phyloP scores from a whole-genome alignment of 1,140 invertebrate genomes.

The Paraescarpia echinospica region DNA sequence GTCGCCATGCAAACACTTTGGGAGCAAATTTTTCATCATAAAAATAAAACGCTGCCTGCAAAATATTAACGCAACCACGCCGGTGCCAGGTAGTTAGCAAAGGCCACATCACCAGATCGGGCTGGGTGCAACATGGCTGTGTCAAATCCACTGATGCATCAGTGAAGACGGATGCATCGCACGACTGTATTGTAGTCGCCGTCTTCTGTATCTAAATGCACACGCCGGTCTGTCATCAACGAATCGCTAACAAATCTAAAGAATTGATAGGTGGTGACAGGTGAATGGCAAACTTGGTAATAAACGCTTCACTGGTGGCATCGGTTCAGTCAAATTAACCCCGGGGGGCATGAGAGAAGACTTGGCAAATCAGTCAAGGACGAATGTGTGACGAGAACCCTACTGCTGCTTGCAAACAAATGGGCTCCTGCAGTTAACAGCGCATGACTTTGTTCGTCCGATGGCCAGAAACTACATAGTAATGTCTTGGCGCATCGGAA shows the following conservation, averaged over 20 bases:
- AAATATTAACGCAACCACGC: neutral
- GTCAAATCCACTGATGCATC: neutral
- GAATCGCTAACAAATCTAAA: neutral
- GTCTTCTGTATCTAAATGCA: neutral
- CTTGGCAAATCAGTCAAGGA: neutral
- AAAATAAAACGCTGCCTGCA: constrained; percentile 5
- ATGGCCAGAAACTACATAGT: neutral
- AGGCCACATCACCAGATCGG: neutral
- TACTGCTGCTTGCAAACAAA: neutral
- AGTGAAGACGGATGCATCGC: neutral
- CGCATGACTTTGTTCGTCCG: neutral
- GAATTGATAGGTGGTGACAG: neutral
- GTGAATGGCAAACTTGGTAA: neutral
- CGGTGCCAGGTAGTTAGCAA: neutral
- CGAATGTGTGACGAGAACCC: neutral
- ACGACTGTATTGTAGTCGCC: neutral
- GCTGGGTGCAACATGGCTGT: neutral
- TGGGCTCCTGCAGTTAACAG: neutral
- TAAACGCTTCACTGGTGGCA: neutral
- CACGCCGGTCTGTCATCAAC: neutral
- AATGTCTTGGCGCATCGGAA: neutral
- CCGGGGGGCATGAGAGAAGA: neutral
- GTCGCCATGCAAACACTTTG: neutral
- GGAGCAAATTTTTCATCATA: neutral
- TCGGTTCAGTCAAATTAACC: neutral